A percentile compares a stretch with the other conserved stretches of the same genome.
phyloP scores from a whole-genome alignment of 1,140 invertebrate species.

The Oncopeltus fasciatus region DNA sequence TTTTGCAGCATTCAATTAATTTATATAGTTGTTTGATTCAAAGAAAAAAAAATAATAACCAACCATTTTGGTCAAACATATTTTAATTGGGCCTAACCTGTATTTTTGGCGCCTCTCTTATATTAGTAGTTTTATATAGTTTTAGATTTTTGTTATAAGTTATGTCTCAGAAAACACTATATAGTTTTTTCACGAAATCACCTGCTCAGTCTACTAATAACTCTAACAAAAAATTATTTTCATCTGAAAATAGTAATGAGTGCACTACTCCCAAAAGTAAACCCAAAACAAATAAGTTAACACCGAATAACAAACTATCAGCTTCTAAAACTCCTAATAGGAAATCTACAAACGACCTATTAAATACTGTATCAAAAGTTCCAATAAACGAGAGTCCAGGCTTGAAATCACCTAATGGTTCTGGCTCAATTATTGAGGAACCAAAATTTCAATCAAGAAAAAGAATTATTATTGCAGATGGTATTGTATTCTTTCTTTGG shows the following conservation, averaged over 20 bases:
- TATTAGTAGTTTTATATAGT: too few species aligned
- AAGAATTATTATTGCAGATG: not conserved
- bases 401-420: not conserved
- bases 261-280: not conserved
- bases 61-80: too few species aligned
- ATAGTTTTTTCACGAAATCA: constrained; percentile 23
- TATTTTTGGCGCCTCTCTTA: too few species aligned
- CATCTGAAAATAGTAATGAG: not conserved
- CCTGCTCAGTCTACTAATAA: not conserved
- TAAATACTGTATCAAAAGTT: not conserved
- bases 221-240: not conserved
- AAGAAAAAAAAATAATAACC: too few species aligned
- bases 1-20: too few species aligned
- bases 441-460: not conserved
- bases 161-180: constrained; percentile 25
- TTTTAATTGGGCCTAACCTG: too few species aligned
- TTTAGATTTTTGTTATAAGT: too few species aligned
- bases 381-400: not conserved
- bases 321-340: not conserved
- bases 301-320: not conserved
- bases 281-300: not conserved
- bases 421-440: not conserved
- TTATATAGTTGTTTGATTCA: too few species aligned
- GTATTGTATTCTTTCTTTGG: not conserved
- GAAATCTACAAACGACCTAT: too few species aligned